Evolutionary conservation across 2,113 vertebrate genomes (phyloP).

Genomic region (Thunnus thynnus): DNA sequence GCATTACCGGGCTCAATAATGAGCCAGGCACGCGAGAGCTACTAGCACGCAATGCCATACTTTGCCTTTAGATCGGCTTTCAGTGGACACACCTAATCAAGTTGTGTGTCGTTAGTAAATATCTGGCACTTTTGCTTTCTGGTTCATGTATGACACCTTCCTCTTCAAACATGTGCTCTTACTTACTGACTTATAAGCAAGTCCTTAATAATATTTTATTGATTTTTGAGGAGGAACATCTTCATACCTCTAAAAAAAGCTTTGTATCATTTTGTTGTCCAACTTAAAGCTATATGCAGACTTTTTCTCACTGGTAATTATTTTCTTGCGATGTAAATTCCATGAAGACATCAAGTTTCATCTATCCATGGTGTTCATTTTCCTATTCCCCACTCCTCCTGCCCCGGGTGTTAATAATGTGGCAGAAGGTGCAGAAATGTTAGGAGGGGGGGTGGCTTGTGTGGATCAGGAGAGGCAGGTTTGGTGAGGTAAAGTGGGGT

Average conservation of each 20-base stretch:
- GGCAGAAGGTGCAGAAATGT: slow-evolving; percentile 76
- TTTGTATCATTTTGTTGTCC: neutral
- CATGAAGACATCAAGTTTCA: neutral
- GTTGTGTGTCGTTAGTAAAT: neutral
- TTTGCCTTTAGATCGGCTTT: slow-evolving; percentile 24
- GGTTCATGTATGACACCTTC: neutral
- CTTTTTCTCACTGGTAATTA: neutral
- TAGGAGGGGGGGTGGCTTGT: slow-evolving; percentile 47
- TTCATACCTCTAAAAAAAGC: neutral
- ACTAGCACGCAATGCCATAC: slow-evolving; percentile 43
- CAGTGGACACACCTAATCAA: neutral
- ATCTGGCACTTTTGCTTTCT: slow-evolving; percentile 24
- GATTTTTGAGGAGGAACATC: neutral
- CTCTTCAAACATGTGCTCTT: neutral
- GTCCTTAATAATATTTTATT: neutral
- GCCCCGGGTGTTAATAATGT: slow-evolving; percentile 60
- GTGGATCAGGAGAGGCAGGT: slow-evolving; percentile 83
- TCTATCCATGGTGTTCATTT: neutral
- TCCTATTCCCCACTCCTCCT: neutral
- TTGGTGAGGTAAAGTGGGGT: slow-evolving; percentile 88
- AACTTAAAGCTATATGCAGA: neutral
- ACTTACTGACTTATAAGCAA: neutral
- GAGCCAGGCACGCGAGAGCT: slow-evolving; percentile 42
- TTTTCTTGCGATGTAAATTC: neutral
- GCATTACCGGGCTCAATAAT: slow-evolving; percentile 33